Evolutionary conservation across 2,888 invertebrate species (phyloP).

Genomic region (Rhorus exstirpatorius): DNA sequence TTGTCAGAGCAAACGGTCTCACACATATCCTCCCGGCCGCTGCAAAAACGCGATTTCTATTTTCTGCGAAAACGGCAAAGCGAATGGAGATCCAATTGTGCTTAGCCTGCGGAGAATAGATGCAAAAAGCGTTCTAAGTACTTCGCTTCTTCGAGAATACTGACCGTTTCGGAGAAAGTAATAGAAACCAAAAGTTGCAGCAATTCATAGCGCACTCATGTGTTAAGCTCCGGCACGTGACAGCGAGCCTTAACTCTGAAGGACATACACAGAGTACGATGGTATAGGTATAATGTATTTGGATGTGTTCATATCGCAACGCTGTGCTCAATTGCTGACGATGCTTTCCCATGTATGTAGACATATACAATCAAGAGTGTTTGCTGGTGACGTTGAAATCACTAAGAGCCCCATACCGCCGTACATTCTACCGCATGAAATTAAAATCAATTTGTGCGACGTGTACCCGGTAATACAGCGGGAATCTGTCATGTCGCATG

Average conservation of each 20-base stretch:
- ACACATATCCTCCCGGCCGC: too few species aligned
- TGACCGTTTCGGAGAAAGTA: too few species aligned
- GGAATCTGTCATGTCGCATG: constrained; percentile 77
- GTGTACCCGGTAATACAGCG: constrained; percentile 73
- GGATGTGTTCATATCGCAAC: constrained; percentile 13
- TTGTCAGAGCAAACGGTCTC: too few species aligned
- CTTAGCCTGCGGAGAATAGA: too few species aligned
- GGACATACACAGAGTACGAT: neutral
- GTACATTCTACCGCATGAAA: constrained; percentile 45
- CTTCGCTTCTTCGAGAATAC: too few species aligned
- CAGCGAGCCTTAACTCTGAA: neutral
- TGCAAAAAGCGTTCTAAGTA: too few species aligned
- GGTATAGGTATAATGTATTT: neutral
- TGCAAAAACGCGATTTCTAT: too few species aligned
- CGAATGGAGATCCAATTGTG: too few species aligned
- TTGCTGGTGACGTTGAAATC: constrained; percentile 52
- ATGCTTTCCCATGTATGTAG: constrained; percentile 11
- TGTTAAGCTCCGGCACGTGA: too few species aligned
- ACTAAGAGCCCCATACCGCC: constrained; percentile 36
- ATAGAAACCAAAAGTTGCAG: too few species aligned
- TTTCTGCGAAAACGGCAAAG: too few species aligned
- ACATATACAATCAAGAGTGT: constrained; percentile 4
- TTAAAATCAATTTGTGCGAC: constrained; percentile 75
- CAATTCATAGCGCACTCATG: too few species aligned
- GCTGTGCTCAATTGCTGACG: constrained; percentile 22